A percentile compares a stretch with the other conserved stretches of the same genome.
Evolutionary conservation across 2,113 vertebrate genomes (phyloP).

Genomic region (Australoheros scitulus): DNA sequence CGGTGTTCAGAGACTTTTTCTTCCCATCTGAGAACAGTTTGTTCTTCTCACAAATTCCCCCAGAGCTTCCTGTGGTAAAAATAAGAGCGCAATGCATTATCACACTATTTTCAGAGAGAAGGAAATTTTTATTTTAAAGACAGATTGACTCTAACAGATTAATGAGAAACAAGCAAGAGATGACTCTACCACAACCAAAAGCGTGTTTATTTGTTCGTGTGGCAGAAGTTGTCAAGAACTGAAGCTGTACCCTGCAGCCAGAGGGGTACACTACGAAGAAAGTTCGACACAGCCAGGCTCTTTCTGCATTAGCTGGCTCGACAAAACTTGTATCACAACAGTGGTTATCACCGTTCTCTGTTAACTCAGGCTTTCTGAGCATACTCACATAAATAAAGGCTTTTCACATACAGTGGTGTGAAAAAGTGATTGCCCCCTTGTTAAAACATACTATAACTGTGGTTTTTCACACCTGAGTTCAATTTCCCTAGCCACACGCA

Average conservation of each 20-base stretch:
- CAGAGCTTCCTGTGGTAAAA: conserved; percentile 88
- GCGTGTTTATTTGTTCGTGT: not conserved
- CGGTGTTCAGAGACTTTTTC: conserved; percentile 97
- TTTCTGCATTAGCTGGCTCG: not conserved
- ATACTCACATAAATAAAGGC: not conserved
- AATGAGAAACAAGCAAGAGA: not conserved
- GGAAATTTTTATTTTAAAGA: too few relatives aligned
- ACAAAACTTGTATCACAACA: not conserved
- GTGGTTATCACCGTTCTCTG: not conserved
- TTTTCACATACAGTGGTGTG: too few relatives aligned
- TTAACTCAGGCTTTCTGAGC: not conserved
- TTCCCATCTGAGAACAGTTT: conserved; percentile 94
- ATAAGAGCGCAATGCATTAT: not conserved
- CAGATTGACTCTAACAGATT: not conserved
- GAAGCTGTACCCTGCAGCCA: not conserved
- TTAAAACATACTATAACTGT: too few relatives aligned
- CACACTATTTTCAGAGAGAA: too few relatives aligned
- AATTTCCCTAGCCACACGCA: too few relatives aligned
- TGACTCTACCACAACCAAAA: not conserved
- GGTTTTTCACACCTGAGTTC: too few relatives aligned
- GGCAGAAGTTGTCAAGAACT: not conserved
- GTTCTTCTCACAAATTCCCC: conserved; percentile 96
- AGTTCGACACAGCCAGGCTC: not conserved
- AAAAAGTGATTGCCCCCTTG: too few relatives aligned
- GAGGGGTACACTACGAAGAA: too few relatives aligned